Conservation (phyloP, 2,113 vertebrate species). For the Uria lomvia region DNA sequence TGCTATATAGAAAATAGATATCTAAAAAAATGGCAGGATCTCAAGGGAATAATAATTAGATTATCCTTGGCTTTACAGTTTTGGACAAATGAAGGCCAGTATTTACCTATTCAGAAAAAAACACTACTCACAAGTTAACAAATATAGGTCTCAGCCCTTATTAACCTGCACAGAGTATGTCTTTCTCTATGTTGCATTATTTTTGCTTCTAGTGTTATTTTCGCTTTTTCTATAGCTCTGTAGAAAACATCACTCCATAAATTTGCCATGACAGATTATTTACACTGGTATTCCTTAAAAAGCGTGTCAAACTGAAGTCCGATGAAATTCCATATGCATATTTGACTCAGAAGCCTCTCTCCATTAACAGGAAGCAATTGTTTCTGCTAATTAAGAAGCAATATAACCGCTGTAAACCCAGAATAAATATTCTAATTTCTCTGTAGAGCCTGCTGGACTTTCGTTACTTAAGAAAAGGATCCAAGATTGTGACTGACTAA, state of each 20-base stretch:
- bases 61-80: neutral
- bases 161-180: neutral
- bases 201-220: neutral
- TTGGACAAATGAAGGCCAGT: neutral
- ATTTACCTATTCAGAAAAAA: neutral
- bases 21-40: neutral
- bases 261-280: neutral
- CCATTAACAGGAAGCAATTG: neutral
- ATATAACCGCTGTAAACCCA: neutral
- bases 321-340: rapidly evolving
- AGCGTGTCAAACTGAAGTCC: neutral
- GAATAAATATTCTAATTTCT: neutral
- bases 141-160: neutral
- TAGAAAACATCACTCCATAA: neutral
- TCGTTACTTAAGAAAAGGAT: neutral
- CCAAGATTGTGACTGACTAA: neutral
- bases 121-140: neutral
- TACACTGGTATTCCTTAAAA: neutral
- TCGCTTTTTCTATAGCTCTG: neutral
- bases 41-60: neutral
- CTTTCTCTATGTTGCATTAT: neutral
- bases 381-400: neutral
- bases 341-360: neutral
- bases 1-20: neutral
- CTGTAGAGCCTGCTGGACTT: neutral